phyloP scores from a whole-genome alignment of 1,140 invertebrate species.

The Antheraea mylitta region DNA sequence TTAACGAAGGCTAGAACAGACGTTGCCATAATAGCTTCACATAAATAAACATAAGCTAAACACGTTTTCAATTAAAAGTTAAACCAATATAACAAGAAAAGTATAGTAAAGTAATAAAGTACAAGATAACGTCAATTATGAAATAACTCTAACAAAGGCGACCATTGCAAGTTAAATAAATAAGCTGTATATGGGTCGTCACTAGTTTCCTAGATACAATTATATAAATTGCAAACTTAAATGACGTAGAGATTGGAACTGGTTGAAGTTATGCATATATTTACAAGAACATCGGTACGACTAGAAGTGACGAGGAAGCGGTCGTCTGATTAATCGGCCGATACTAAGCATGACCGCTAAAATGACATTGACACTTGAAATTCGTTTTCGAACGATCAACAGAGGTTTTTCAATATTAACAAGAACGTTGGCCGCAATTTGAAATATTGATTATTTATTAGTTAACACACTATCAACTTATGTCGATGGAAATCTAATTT shows the following conservation, averaged over 20 bases:
- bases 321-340: conserved; percentile 6
- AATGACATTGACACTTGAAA: conserved; percentile 1
- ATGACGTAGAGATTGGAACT: conserved; percentile 35
- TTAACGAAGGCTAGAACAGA: neutral
- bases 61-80: neutral
- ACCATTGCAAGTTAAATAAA: neutral
- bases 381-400: neutral
- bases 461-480: too few species aligned
- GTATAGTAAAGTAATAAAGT: neutral
- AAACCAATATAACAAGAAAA: conserved; percentile 2
- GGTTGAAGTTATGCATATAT: conserved; percentile 15
- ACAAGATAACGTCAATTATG: conserved; percentile 16
- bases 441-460: too few species aligned
- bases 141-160: conserved; percentile 6
- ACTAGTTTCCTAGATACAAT: conserved; percentile 31
- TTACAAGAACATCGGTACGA: conserved; percentile 5
- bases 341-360: conserved; percentile 15
- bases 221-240: conserved; percentile 35
- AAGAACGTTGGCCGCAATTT: too few species aligned
- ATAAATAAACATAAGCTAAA: neutral
- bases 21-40: neutral
- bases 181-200: conserved; percentile 23
- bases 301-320: conserved; percentile 29
- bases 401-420: too few species aligned
- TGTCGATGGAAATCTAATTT: too few species aligned